Base-by-base conservation (phyloP, 2,888 invertebrate genomes). In the Drosophila emarginata region DNA sequence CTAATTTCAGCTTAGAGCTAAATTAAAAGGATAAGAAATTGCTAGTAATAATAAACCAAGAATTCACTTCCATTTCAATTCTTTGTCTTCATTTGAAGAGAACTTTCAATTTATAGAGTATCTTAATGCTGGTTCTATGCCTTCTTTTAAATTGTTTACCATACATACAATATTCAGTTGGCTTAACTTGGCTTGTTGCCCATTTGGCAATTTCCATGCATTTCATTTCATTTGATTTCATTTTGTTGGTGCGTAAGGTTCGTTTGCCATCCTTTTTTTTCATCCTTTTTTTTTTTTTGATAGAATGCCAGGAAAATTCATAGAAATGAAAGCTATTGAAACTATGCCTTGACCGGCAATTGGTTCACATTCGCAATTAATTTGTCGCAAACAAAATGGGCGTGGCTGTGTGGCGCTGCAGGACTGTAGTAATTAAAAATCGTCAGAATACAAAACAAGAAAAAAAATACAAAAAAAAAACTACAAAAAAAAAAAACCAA, bases 351-450 rank as follows among this genome's bases (percentile, higher is more conserved):
- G 56, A 56, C 51, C 61, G 59, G 58, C 71, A 51, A 72, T 82
- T 76, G 76, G 56, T 54, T 77, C 70, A 12, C 45, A 45, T 45
- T 64, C 67, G 72, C 76, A 82, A 85, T 81, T 76, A 79, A 87
- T 85, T 85, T 87, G 87, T 87, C 82, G 52, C 67, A 58, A 64
- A 61, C 60, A 60, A 52, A 68, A 53, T 59, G 59, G 50, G 15
- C 14, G 23, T 23, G 39, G 67, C 36, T 58, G 54, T 58, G 21
- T 45, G 18, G 40, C n/a, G 68, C 37, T 28, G 57, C 23, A 58
- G 61, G 64, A 74, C 77, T 74, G 60, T 72, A 68, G 88, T 87
- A 83, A 83, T 87, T 85, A 83, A 83, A 83, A 83, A 67, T 70
- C 80, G 62, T 62, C 64, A 61, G 54, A 58, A 61, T 51, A 61